phyloP scores from a whole-genome alignment of 2,797 vertebrate genomes.

The Acomys russatus region DNA sequence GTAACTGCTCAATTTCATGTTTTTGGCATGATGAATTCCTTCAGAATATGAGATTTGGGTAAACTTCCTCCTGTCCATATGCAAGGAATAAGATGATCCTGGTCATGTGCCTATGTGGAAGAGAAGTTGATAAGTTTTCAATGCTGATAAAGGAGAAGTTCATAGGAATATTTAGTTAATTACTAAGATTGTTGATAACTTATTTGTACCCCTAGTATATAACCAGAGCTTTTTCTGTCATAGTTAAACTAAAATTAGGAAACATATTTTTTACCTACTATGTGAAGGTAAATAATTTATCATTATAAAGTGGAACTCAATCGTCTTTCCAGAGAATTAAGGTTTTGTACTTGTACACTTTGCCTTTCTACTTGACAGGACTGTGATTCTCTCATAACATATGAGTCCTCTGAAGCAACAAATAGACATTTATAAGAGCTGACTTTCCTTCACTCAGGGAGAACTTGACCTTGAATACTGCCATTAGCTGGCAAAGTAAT shows the following conservation, averaged over 20 bases:
- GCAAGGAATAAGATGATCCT: background rate
- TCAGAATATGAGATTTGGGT: conserved; percentile 4
- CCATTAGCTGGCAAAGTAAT: conserved; percentile 76
- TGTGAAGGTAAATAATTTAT: conserved; percentile 2
- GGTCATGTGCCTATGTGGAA: background rate
- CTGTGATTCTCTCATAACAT: conserved; percentile 40
- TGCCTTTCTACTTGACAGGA: background rate
- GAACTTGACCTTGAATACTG: conserved; percentile 62
- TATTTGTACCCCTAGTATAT: background rate
- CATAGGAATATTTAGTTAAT: conserved; percentile 25
- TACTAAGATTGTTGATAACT: conserved; percentile 34
- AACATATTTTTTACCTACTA: background rate
- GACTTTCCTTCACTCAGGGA: conserved; percentile 64
- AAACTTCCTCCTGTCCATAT: background rate
- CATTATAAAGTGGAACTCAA: background rate
- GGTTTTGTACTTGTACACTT: background rate
- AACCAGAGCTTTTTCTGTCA: background rate
- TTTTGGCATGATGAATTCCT: background rate
- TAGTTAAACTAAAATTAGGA: background rate
- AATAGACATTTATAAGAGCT: conserved; percentile 2
- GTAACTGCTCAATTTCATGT: background rate
- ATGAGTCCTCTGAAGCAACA: background rate
- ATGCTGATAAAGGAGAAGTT: background rate
- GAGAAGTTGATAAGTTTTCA: background rate
- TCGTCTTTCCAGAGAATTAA: conserved; percentile 28